Base-by-base conservation (phyloP, 2,888 invertebrate species). In the Autographa pulchrina region DNA sequence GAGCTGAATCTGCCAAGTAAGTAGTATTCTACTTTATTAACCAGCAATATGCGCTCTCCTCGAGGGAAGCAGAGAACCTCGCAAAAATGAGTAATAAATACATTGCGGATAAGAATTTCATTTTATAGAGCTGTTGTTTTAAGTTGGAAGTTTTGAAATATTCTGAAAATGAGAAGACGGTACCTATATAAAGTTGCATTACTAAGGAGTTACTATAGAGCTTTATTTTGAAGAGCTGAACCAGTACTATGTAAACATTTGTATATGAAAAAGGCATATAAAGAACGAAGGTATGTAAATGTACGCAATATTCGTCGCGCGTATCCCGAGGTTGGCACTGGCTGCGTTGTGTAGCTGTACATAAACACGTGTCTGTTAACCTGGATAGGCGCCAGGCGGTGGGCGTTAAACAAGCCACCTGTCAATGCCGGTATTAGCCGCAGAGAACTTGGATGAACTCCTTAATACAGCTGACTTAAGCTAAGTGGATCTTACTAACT, bases 11-110 rank as follows among this genome's bases (percentile, higher is more conserved):
- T 76, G 74, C 78, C 72, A 70, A 81, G 59, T 62, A 70, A 77
- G 60, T 63, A 65, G 62, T 68, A 66, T 68, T 38, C 52, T 56
- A 64, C 64, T 78, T 83, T 83, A 82, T 83, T 80, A 71, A 80
- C 68, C 58, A 65, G 43, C 35, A 62, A 77, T 73, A 82, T 82
- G 75, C 59, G 59, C 32, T 67, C 67, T 62, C 56, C 52, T 66
- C 11, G 13, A 58, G 25, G 54, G 65, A 48, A 66, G 35, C 61
- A 54, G 56, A 61, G 31, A 70, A 31, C n/a, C 14, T 31, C 14
- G 59, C 25, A 70, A 59, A 59, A 43, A 48, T 52, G 58, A 52
- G 56, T 52, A 52, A 60, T 56, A 54, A 62, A 66, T 61, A 64
- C 25, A 38, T 54, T 62, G 32, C 14, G 31, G 38, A 64, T 35